These are phyloP conservation scores for Lagopus leucura DNA, from an alignment of 2,113 vertebrate species.

Conservation along the genomic window DNA sequence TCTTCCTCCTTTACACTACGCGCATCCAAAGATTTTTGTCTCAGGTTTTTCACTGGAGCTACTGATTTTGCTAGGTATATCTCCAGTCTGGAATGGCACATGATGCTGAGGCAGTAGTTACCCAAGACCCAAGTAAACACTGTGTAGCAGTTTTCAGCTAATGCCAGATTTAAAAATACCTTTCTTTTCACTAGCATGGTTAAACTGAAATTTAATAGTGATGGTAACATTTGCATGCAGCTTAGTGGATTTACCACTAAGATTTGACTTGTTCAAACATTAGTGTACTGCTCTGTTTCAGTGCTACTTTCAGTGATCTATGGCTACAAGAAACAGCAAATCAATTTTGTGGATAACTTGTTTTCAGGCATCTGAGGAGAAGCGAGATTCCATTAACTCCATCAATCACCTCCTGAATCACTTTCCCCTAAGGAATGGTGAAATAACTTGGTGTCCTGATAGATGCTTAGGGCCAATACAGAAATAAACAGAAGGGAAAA, in stretches of 20 bases:
- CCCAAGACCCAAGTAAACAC: not conserved
- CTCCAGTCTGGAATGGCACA: not conserved
- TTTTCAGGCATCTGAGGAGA: slow-evolving; percentile 61
- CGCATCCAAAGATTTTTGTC: not conserved
- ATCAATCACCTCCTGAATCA: slow-evolving; percentile 54
- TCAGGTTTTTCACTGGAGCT: not conserved
- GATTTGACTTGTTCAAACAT: not conserved
- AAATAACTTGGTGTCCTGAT: slow-evolving; percentile 59
- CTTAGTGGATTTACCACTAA: not conserved
- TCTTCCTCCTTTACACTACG: not conserved
- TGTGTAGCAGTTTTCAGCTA: not conserved
- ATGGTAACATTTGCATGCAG: not conserved
- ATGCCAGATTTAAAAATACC: not conserved
- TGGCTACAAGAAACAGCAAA: slow-evolving; percentile 61
- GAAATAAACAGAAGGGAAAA: slow-evolving; percentile 53
- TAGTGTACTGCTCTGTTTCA: not conserved
- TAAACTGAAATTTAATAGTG: not conserved
- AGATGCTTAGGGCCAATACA: slow-evolving; percentile 35
- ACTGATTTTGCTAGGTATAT: not conserved
- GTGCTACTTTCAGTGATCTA: slow-evolving; percentile 48
- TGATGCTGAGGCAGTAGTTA: not conserved
- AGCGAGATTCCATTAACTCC: slow-evolving; percentile 62
- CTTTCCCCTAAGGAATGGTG: slow-evolving; percentile 52
- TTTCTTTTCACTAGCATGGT: not conserved
- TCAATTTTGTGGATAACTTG: slow-evolving; percentile 63